Base-by-base conservation (phyloP, 2,888 invertebrate genomes). In the Pristionchus maxplancki region DNA sequence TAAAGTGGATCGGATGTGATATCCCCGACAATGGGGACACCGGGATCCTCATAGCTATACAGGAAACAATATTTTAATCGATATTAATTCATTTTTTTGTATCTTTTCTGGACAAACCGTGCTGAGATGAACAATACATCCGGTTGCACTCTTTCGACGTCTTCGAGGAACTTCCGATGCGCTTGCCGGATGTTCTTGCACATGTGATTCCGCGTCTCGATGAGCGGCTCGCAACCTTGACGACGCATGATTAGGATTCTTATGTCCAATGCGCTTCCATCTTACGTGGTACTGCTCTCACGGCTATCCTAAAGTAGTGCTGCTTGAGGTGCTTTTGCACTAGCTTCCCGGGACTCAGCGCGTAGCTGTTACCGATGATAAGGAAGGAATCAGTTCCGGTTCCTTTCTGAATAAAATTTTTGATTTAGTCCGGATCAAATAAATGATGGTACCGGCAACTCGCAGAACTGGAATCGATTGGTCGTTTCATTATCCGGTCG, bases 401-500 rank as follows among this genome's bases (percentile, higher is more conserved):
- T 15, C 71, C 37, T 17, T 40, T 17, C 71, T 71, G 37, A 64
- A 64, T 15, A 62, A 62, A 13, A 31, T 67, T 31, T 37, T 20
- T 24, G 28, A 37, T 1, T 37, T 20, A 17, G 17, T 13, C 4
- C 17, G 1, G 6, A 2, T 31, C 20, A 71, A 37, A 34, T 34
- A 6, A 6, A 37, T 9, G 1, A 1, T 20, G 17, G 4, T 24
- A 71, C 71, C 37, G 71, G 71, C 1, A 71, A 71, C 20, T 34
- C 9, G 71, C 71, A 71, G 37, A 71, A 71, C 71, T 71, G 37
- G 71, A 71, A 71, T 71, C 71, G 34, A 37, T 37, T 20, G 64
- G 15, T 37, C 37, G 37, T 37, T 17, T 34, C 34, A 17, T 37
- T 34, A 8, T 71, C 71, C 34, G 8, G 8, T 34, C 37, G 1